Evolutionary conservation across 2,797 vertebrate species (phyloP).

Genomic region (Galaxias olidus): DNA sequence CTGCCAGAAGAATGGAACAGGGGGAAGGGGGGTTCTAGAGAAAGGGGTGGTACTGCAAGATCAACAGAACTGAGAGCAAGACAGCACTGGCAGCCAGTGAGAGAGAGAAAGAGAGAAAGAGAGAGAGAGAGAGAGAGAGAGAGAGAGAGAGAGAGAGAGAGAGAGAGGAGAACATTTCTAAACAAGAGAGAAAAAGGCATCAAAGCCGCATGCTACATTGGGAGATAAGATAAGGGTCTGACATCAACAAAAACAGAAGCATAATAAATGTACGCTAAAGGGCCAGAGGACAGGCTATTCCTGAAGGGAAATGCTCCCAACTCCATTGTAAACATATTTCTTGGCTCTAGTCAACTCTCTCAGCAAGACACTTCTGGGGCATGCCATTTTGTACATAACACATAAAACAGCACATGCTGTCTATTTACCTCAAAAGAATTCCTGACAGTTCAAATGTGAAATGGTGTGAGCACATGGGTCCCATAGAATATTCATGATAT

Average conservation of each 20-base stretch:
- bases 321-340: constrained; percentile 23
- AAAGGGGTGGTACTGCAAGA: background rate
- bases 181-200: constrained; percentile 17
- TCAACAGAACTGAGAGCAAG: background rate
- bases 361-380: too few species aligned
- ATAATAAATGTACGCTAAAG: constrained; percentile 31
- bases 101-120: constrained; percentile 33
- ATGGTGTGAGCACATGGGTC: too few species aligned
- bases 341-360: background rate
- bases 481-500: too few species aligned
- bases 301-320: constrained; percentile 16
- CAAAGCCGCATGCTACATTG: background rate
- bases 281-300: constrained; percentile 25
- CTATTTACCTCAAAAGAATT: too few species aligned
- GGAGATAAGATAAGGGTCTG: constrained; percentile 18
- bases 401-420: too few species aligned
- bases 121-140: too few species aligned
- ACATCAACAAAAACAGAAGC: constrained; percentile 24
- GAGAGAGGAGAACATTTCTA: constrained; percentile 24
- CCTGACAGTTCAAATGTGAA: too few species aligned
- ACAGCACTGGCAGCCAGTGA: constrained; percentile 27
- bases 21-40: constrained; percentile 8
- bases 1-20: constrained; percentile 39
- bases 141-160: constrained; percentile 39
- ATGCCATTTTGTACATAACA: too few species aligned